These are phyloP conservation scores for Salvelinus alpinus DNA, from an alignment of 2,113 vertebrate genomes.

Conservation along the genomic window DNA sequence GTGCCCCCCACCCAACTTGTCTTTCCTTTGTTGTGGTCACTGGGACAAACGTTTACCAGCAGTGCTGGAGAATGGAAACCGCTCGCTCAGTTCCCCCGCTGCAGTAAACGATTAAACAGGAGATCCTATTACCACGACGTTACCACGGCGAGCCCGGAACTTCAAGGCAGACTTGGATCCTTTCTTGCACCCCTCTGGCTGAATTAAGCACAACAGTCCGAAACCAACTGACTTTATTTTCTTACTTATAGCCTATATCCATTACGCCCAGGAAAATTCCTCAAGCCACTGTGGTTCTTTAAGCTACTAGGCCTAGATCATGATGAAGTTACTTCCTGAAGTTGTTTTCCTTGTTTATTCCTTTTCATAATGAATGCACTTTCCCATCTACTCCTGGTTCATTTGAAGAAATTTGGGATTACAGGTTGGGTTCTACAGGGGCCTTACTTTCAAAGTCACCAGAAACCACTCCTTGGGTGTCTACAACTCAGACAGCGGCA, in stretches of 20 bases:
- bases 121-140: constrained; percentile 68
- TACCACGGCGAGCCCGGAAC: constrained; percentile 58
- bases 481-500: constrained; percentile 27
- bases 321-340: constrained; percentile 27
- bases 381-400: constrained; percentile 13
- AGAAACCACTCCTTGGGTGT: constrained; percentile 21
- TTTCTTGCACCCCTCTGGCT: constrained; percentile 15
- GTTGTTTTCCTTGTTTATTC: constrained; percentile 18
- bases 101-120: constrained; percentile 68
- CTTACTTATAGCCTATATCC: not conserved
- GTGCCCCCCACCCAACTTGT: constrained; percentile 54
- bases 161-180: constrained; percentile 53
- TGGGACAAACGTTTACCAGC: constrained; percentile 69
- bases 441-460: constrained; percentile 39
- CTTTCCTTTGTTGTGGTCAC: constrained; percentile 68
- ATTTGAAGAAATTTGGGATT: constrained; percentile 25
- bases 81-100: constrained; percentile 58
- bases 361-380: not conserved
- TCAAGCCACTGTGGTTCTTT: not conserved
- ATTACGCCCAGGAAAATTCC: not conserved
- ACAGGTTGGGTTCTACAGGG: constrained; percentile 24
- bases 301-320: constrained; percentile 2
- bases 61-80: constrained; percentile 70
- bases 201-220: not conserved
- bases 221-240: not conserved